These are phyloP conservation scores for Oscheius onirici DNA, from an alignment of 2,888 invertebrate genomes.

Conservation along the genomic window DNA sequence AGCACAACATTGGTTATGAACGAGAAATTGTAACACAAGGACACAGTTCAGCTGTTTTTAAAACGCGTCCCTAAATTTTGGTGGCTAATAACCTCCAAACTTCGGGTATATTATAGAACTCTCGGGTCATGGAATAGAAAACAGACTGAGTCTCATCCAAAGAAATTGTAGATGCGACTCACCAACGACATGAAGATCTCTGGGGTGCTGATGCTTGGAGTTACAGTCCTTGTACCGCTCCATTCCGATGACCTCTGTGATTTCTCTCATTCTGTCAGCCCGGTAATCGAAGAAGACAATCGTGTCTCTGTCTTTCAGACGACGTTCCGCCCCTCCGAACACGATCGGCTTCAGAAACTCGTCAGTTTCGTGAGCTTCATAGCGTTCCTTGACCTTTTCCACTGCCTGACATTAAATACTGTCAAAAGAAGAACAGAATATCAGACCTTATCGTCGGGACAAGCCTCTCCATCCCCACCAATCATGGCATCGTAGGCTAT, in stretches of 20 bases:
- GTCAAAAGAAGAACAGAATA: background rate
- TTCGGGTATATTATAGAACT: too few relatives aligned
- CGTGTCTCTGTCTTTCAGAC: constrained; percentile 72
- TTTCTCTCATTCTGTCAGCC: constrained; percentile 74
- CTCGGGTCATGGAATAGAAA: too few relatives aligned
- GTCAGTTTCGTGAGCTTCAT: constrained; percentile 72
- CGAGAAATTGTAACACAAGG: too few relatives aligned
- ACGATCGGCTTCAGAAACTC: constrained; percentile 74
- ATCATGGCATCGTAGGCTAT: constrained; percentile 74
- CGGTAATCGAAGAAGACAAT: constrained; percentile 74
- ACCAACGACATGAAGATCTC: constrained; percentile 44
- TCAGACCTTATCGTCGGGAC: constrained; percentile 58
- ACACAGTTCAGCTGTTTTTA: too few relatives aligned
- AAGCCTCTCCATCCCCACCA: constrained; percentile 72
- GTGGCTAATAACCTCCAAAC: too few relatives aligned
- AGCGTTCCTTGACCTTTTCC: constrained; percentile 68
- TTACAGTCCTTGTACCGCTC: constrained; percentile 66
- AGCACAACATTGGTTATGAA: too few relatives aligned
- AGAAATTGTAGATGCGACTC: background rate
- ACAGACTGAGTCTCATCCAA: too few relatives aligned
- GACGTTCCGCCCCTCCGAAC: constrained; percentile 46
- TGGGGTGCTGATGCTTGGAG: constrained; percentile 60
- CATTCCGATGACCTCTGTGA: constrained; percentile 71
- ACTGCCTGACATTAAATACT: constrained; percentile 46
- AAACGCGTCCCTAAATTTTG: too few relatives aligned